A percentile compares a stretch with the other conserved stretches of the same genome.
These are phyloP conservation scores for Umimayanthus kanabou DNA, from an alignment of 92 coral and sea anemone genomes.

Conservation along the genomic window DNA sequence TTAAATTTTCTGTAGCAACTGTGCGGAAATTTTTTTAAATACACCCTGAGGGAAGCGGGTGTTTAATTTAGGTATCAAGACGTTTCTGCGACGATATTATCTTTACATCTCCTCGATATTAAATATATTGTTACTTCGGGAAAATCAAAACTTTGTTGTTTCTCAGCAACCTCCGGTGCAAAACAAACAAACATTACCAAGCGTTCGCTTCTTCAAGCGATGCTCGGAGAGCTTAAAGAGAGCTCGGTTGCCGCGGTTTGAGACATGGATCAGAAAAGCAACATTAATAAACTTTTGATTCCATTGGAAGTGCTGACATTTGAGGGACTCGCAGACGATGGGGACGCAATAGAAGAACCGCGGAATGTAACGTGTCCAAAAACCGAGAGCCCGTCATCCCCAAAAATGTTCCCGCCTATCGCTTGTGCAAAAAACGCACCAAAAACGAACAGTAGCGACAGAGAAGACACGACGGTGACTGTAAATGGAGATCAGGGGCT, in stretches of 20 bases:
- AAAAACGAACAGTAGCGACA: not conserved
- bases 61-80: not conserved
- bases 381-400: not conserved
- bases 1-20: not conserved
- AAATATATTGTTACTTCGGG: not conserved
- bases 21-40: not conserved
- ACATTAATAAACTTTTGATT: not conserved
- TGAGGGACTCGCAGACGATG: slow-evolving; percentile 5
- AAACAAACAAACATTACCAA: not conserved
- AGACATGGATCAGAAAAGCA: slow-evolving; percentile 27
- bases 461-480: not conserved
- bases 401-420: slow-evolving; percentile 19
- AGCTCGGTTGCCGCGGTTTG: not conserved
- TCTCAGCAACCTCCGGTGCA: slow-evolving; percentile 1
- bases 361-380: not conserved
- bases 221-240: not conserved
- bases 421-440: not conserved
- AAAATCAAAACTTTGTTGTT: slow-evolving; percentile 1
- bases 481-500: not conserved
- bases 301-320: slow-evolving; percentile 25
- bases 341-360: not conserved
- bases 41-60: too few species aligned
- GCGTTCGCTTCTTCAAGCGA: not conserved
- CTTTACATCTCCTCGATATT: not conserved
- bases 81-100: too few species aligned